Evolutionary conservation across 1,140 invertebrate genomes (phyloP).

Genomic region (Frieseomelitta varia): DNA sequence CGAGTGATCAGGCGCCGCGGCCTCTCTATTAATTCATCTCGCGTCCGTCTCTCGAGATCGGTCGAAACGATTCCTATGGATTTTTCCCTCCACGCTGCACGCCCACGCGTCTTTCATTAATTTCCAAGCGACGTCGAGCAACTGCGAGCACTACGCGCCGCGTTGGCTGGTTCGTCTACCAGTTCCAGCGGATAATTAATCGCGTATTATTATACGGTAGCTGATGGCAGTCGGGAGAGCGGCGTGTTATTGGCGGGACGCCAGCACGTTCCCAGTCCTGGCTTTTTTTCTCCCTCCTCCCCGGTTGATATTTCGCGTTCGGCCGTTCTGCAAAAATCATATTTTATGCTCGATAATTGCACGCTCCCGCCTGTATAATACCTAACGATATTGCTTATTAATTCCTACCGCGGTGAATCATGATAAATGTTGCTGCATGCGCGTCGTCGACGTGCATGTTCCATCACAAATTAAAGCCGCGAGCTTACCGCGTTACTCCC

Average conservation of each 20-base stretch:
- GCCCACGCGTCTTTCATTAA: slow-evolving; percentile 47
- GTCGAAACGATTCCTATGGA: not conserved
- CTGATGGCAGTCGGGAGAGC: slow-evolving; percentile 16
- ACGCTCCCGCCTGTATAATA: slow-evolving; percentile 11
- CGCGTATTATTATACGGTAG: slow-evolving; percentile 49
- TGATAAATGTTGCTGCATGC: slow-evolving; percentile 37
- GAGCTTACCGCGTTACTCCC: slow-evolving; percentile 7
- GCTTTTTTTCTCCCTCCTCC: not conserved
- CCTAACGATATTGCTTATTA: slow-evolving; percentile 63
- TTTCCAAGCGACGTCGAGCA: not conserved
- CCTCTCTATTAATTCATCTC: not conserved
- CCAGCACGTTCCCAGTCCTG: not conserved
- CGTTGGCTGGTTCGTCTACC: not conserved
- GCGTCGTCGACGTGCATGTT: slow-evolving; percentile 63
- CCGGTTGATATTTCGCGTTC: slow-evolving; percentile 10
- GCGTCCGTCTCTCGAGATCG: not conserved
- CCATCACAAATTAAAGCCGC: slow-evolving; percentile 25
- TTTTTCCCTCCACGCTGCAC: slow-evolving; percentile 1
- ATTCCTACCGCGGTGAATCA: slow-evolving; percentile 62
- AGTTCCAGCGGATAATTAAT: slow-evolving; percentile 40
- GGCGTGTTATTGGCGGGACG: not conserved
- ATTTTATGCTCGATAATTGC: slow-evolving; percentile 44
- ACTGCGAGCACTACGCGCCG: not conserved
- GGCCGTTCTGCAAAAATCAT: slow-evolving; percentile 19
- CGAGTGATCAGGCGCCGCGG: not conserved